These are phyloP conservation scores for Otocyon megalotis DNA, from an alignment of 2,113 vertebrate species.

Conservation along the genomic window DNA sequence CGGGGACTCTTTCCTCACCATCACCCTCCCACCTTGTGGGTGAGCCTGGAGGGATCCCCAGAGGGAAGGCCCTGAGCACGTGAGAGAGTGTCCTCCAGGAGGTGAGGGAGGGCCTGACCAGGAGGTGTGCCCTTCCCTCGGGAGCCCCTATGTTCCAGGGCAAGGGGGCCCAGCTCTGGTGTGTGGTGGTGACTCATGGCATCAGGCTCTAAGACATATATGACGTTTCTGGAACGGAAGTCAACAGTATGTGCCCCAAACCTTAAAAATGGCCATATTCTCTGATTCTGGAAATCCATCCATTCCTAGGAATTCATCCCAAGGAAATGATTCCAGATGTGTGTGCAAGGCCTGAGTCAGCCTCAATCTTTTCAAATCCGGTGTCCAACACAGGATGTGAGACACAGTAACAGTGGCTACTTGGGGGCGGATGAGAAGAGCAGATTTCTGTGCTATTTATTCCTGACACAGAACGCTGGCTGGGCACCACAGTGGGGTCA, in stretches of 20 bases:
- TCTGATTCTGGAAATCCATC: neutral
- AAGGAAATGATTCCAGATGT: neutral
- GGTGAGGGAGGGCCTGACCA: neutral
- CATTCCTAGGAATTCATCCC: neutral
- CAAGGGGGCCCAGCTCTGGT: neutral
- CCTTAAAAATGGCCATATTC: neutral
- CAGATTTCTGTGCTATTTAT: too few species aligned
- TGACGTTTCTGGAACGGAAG: neutral
- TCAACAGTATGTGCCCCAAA: neutral
- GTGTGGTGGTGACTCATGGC: too few species aligned
- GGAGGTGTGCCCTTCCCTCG: neutral
- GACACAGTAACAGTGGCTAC: neutral
- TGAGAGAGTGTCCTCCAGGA: neutral
- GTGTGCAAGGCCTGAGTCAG: neutral
- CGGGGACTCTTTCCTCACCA: neutral
- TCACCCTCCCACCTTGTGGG: neutral
- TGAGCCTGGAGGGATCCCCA: neutral
- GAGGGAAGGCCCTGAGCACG: neutral
- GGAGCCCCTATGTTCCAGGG: neutral
- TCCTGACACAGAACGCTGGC: too few species aligned
- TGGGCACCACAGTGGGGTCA: neutral
- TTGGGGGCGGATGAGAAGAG: fast-evolving
- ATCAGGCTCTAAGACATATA: neutral
- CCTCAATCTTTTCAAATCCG: too few species aligned
- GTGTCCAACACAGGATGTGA: neutral